Percentiles rank a stretch among this genome's conserved stretches.
These are phyloP conservation scores for Craseonycteris thonglongyai DNA, from an alignment of 2,113 vertebrate species.

Conservation along the genomic window DNA sequence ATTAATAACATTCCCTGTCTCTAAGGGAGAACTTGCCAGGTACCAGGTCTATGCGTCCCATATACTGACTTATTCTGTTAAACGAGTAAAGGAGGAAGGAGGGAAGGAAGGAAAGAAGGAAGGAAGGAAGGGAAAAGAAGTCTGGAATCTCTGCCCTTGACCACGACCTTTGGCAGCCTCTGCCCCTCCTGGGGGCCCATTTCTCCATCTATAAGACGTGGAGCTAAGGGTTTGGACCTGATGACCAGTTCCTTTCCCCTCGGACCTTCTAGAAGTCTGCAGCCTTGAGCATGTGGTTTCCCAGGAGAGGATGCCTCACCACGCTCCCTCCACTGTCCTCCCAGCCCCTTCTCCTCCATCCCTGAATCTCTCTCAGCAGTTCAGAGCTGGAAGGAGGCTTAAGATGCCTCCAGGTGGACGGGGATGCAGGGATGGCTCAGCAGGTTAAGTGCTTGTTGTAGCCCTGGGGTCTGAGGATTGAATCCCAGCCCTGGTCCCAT, in stretches of 20 bases:
- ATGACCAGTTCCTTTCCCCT: neutral
- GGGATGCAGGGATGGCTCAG: too few species aligned
- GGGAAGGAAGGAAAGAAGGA: neutral
- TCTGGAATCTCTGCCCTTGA: neutral
- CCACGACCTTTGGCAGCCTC: neutral
- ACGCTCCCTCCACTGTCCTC: neutral
- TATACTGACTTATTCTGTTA: neutral
- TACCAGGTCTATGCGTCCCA: neutral
- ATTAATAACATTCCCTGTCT: neutral
- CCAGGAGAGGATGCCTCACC: fast-evolving
- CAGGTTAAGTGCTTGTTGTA: too few species aligned
- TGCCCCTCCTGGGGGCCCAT: neutral
- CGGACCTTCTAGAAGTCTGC: neutral
- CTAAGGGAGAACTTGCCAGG: neutral
- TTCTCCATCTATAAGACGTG: neutral
- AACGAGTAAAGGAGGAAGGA: neutral
- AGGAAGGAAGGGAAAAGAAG: neutral
- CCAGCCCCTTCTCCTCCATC: neutral
- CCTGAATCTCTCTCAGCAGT: neutral
- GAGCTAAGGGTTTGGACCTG: neutral
- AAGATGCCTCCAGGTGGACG: too few species aligned
- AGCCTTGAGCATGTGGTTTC: neutral
- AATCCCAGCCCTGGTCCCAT: too few species aligned
- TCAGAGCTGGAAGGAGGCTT: neutral
- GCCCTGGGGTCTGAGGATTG: too few species aligned